phyloP scores from a whole-genome alignment of 2,888 invertebrate species.

The Hipparchia semele region DNA sequence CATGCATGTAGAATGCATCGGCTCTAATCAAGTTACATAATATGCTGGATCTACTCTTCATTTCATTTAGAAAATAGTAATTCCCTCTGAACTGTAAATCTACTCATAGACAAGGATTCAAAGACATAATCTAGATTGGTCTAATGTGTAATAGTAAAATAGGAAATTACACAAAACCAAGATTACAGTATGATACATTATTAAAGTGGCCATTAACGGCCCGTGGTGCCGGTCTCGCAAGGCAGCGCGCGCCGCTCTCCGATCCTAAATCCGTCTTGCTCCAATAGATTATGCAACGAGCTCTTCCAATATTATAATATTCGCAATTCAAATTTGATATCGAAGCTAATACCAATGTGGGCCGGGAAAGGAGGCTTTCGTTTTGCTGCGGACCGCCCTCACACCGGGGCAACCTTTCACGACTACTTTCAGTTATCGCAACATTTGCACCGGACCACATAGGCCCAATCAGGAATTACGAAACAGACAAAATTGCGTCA shows the following conservation, averaged over 20 bases:
- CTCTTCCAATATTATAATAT: slow-evolving; percentile 28
- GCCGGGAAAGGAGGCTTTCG: slow-evolving; percentile 62
- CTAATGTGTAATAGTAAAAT: slow-evolving; percentile 41
- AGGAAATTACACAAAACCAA: slow-evolving; percentile 63
- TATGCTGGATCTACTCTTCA: no score
- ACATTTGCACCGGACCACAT: slow-evolving; percentile 49
- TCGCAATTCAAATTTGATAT: slow-evolving; percentile 23
- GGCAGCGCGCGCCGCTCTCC: slow-evolving; percentile 33
- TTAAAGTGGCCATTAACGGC: slow-evolving; percentile 57
- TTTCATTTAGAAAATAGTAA: no score
- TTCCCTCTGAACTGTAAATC: no score
- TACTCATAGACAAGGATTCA: background rate
- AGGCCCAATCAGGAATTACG: slow-evolving; percentile 39
- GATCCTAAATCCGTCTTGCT: slow-evolving; percentile 20
- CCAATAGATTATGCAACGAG: slow-evolving; percentile 29
- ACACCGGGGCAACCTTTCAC: slow-evolving; percentile 68
- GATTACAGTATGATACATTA: slow-evolving; percentile 65
- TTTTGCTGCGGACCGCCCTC: slow-evolving; percentile 54
- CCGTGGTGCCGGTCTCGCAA: slow-evolving; percentile 29
- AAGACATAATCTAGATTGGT: background rate
- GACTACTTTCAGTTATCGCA: slow-evolving; percentile 73
- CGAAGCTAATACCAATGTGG: slow-evolving; percentile 47
- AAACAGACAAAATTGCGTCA: slow-evolving; percentile 69
- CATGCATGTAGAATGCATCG: no score
- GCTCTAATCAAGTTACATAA: no score